phyloP scores from a whole-genome alignment of 2,113 vertebrate genomes.

The Apeltes quadracus region DNA sequence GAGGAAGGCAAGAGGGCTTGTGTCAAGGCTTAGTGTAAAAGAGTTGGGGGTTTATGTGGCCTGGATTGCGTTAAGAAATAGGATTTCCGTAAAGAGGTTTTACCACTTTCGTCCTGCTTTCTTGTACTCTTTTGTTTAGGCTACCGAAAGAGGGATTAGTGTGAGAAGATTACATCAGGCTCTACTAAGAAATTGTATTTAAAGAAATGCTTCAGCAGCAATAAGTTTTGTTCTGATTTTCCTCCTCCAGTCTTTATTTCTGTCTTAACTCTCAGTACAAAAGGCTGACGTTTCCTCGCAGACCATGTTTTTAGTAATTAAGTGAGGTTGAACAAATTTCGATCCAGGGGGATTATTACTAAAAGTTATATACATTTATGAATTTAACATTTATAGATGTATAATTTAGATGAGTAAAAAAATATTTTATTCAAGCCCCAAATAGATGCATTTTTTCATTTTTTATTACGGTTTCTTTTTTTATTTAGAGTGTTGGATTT shows the following conservation, averaged over 20 bases:
- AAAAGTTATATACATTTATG: neutral
- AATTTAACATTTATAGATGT: neutral
- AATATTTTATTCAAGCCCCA: neutral
- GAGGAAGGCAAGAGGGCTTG: constrained; percentile 50
- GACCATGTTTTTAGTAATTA: constrained; percentile 31
- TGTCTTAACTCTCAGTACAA: constrained; percentile 13
- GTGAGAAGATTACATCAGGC: constrained; percentile 73
- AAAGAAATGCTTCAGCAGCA: constrained; percentile 58
- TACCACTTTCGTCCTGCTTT: constrained; percentile 66
- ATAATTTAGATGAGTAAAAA: neutral
- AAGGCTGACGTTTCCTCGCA: constrained; percentile 24
- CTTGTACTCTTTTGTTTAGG: constrained; percentile 76
- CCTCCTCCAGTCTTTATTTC: neutral
- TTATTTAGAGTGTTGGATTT: neutral
- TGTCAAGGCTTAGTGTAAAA: constrained; percentile 61
- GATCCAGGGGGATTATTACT: neutral
- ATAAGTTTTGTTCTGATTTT: constrained; percentile 12
- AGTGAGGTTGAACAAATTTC: neutral
- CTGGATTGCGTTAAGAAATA: constrained; percentile 75
- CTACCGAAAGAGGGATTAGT: constrained; percentile 73
- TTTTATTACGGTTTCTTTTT: neutral
- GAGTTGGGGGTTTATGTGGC: constrained; percentile 57
- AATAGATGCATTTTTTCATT: neutral
- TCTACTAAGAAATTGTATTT: constrained; percentile 68
- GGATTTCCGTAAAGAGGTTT: constrained; percentile 82